These are phyloP conservation scores for Oncorhynchus kisutch DNA, from an alignment of 2,113 vertebrate genomes.

Conservation along the genomic window DNA sequence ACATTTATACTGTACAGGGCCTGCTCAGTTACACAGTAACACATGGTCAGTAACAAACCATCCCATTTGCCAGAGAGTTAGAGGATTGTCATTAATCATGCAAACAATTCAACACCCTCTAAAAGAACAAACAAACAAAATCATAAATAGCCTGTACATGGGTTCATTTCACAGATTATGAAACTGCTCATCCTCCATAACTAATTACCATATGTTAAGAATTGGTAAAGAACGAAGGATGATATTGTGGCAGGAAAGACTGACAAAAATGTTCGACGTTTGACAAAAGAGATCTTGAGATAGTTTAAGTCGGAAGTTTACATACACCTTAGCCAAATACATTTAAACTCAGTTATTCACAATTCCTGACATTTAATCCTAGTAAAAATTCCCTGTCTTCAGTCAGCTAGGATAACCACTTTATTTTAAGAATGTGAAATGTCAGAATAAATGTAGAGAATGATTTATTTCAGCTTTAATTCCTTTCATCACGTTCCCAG, in stretches of 20 bases:
- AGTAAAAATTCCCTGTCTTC: too few species aligned
- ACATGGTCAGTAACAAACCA: slow-evolving; percentile 38
- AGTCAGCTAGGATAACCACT: too few species aligned
- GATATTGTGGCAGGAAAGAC: background rate
- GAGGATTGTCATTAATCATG: slow-evolving; percentile 42
- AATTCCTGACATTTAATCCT: too few species aligned
- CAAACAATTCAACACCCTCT: slow-evolving; percentile 34
- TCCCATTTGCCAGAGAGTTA: slow-evolving; percentile 33
- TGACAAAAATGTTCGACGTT: background rate
- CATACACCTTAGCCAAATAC: too few species aligned
- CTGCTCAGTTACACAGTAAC: slow-evolving; percentile 42
- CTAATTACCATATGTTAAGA: background rate
- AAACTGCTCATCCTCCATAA: slow-evolving; percentile 2
- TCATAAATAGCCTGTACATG: slow-evolving; percentile 19
- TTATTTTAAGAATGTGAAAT: too few species aligned
- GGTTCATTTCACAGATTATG: slow-evolving; percentile 12
- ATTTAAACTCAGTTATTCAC: too few species aligned
- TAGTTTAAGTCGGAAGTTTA: too few species aligned
- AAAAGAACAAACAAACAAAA: slow-evolving; percentile 22
- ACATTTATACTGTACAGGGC: slow-evolving; percentile 41
- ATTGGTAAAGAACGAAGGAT: background rate
- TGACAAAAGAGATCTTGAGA: background rate
- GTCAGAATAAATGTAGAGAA: too few species aligned
- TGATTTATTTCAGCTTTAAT: too few species aligned
- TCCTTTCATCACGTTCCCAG: too few species aligned